phyloP scores from a whole-genome alignment of 2,888 invertebrate species.

The Biston betularia region DNA sequence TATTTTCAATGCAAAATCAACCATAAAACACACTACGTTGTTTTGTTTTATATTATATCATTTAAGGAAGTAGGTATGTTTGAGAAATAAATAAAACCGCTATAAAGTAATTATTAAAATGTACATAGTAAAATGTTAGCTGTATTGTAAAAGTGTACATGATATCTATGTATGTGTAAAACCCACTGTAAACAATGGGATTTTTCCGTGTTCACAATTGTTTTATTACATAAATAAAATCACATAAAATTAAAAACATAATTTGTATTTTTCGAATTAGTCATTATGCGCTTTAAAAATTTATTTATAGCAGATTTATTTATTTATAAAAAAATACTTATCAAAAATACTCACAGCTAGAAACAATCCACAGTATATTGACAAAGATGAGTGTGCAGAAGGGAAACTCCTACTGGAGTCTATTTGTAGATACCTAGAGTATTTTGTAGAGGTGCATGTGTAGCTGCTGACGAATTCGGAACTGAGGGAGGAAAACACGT shows the following conservation, averaged over 20 bases:
- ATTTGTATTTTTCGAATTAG: too few species aligned
- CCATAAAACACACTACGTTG: too few species aligned
- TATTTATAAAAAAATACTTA: background rate
- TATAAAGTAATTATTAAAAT: too few species aligned
- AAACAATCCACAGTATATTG: conserved; percentile 89
- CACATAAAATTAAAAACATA: too few species aligned
- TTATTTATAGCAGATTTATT: too few species aligned
- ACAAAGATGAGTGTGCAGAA: conserved; percentile 91
- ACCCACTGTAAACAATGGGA: conserved; percentile 4
- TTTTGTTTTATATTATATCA: too few species aligned
- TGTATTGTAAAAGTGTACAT: background rate
- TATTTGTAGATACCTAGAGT: conserved; percentile 84
- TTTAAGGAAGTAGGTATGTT: too few species aligned
- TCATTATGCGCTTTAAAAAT: too few species aligned
- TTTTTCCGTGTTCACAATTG: background rate
- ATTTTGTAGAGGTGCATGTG: conserved; percentile 88
- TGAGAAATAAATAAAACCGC: too few species aligned
- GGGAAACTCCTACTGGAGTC: conserved; percentile 90
- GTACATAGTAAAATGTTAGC: background rate
- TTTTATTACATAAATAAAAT: background rate
- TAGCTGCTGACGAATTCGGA: conserved; percentile 87
- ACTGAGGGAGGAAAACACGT: conserved; percentile 50
- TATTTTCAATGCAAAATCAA: too few species aligned
- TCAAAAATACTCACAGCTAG: conserved; percentile 81
- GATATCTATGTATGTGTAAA: background rate